Percentiles rank a stretch among this genome's conserved stretches.
Evolutionary conservation across 2,113 vertebrate species (phyloP).

Genomic region (Paratilapia polleni): DNA sequence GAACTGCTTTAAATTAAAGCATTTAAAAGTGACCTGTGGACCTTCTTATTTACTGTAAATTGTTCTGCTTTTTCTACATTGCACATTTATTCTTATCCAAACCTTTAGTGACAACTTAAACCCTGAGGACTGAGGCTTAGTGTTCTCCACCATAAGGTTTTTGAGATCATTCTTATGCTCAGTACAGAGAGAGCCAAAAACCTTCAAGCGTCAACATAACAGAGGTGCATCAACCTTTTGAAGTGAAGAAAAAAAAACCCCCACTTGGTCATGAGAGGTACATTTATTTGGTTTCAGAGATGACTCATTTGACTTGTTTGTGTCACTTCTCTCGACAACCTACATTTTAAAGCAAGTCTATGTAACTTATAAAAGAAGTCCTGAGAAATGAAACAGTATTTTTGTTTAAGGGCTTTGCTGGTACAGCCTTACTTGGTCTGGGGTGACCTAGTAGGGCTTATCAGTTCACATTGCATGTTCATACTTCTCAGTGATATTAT

Average conservation of each 20-base stretch:
- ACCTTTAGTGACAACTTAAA: background rate
- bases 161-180: background rate
- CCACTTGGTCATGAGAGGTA: background rate
- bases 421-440: background rate
- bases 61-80: background rate
- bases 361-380: no score
- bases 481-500: background rate
- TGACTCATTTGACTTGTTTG: slow-evolving; percentile 4
- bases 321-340: background rate
- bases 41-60: background rate
- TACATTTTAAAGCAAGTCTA: background rate
- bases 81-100: background rate
- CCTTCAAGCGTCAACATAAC: background rate
- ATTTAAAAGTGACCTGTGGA: background rate
- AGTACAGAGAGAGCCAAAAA: background rate
- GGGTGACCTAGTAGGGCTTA: no score
- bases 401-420: background rate
- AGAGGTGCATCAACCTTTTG: background rate
- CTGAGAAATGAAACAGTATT: background rate
- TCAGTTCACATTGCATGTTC: background rate
- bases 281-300: background rate
- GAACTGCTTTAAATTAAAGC: background rate
- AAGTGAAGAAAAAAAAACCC: background rate
- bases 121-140: background rate
- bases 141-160: background rate